Base-by-base conservation (phyloP, 92 coral and sea anemone species). In the Anthopleura xanthogrammica region DNA sequence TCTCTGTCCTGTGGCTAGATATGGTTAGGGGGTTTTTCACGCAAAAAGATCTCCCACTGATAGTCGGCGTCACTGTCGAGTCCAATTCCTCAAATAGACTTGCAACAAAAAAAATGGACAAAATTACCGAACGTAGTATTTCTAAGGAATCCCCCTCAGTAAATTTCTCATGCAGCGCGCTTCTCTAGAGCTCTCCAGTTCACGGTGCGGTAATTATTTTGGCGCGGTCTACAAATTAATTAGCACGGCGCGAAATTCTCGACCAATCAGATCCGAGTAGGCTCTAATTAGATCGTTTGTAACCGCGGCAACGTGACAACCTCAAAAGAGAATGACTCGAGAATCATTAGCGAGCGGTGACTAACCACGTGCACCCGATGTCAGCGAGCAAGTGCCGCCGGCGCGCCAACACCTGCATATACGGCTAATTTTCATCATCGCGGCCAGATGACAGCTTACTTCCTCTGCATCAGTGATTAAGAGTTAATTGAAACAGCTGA, bases 401-500 rank as follows among this genome's bases (percentile, higher is more conserved):
- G 91, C 92, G 87, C 86, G 89, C 86, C 79, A 91, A 90, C 99
- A 97, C 99, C 99, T 97, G 99, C 98, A 83, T 75, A 82, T 83
- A 88, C 88, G 86, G 98, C 93, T 93, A 92, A 92, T 93, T 92
- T 97, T 92, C 98, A 90, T 97, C 91, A 85, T 92, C 78, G 75
- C 88, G 92, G 84, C 83, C 86, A 83, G 91, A 92, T 94, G 98
- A 94, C 99, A 93, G 98, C 94, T 97, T 95, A 94, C 94, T 97
- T 97, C 99, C 99, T 93, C 92, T 86, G 94, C 92, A 78, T 85
- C 81, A 82, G 94, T 97, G 99, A 97, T 97, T 97, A 97, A 83
- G 93, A 94, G 94, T 97, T 97, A 97, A 97, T 97, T 97, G 99
- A 92, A 89, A 93, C 99, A 97, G 99, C 99, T 97, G 99, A 97